These are phyloP conservation scores for Parotocinclus haroldoi DNA, from an alignment of 2,797 vertebrate species.

Conservation along the genomic window DNA sequence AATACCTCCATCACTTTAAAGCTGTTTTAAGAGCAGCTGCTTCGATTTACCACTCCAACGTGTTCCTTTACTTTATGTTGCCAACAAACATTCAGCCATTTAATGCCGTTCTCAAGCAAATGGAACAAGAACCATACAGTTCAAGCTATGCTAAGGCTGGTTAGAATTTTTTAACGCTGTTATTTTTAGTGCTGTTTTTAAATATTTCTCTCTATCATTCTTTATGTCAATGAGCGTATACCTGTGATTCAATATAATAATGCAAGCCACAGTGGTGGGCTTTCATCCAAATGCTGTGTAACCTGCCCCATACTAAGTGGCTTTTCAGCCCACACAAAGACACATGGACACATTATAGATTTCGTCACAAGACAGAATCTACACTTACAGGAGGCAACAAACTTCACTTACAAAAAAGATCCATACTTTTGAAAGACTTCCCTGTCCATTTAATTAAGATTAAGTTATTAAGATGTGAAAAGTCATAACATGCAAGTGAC, in stretches of 20 bases:
- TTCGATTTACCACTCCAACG: slow-evolving; percentile 28
- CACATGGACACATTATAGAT: slow-evolving; percentile 1
- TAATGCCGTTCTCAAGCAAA: slow-evolving; percentile 23
- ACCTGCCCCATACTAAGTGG: slow-evolving; percentile 23
- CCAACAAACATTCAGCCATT: slow-evolving; percentile 25
- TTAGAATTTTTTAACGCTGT: slow-evolving; percentile 25
- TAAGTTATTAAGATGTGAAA: too few species aligned
- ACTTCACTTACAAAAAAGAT: too few species aligned
- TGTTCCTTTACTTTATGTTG: slow-evolving; percentile 26
- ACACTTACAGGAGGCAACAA: not conserved
- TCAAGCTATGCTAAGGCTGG: slow-evolving; percentile 33
- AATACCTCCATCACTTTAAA: slow-evolving; percentile 33
- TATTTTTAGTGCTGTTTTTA: slow-evolving; percentile 32
- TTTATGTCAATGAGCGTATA: not conserved
- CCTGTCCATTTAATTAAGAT: too few species aligned
- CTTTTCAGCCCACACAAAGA: slow-evolving; percentile 16
- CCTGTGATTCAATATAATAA: slow-evolving; percentile 27
- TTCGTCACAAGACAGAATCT: not conserved
- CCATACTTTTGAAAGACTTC: too few species aligned
- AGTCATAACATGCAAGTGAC: too few species aligned
- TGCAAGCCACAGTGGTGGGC: slow-evolving; percentile 20
- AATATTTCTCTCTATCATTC: slow-evolving; percentile 1
- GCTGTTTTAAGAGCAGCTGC: slow-evolving; percentile 40
- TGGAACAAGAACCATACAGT: slow-evolving; percentile 1
- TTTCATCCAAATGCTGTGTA: slow-evolving; percentile 5